phyloP scores from a whole-genome alignment of 2,113 vertebrate species.

The Oncorhynchus mykiss region DNA sequence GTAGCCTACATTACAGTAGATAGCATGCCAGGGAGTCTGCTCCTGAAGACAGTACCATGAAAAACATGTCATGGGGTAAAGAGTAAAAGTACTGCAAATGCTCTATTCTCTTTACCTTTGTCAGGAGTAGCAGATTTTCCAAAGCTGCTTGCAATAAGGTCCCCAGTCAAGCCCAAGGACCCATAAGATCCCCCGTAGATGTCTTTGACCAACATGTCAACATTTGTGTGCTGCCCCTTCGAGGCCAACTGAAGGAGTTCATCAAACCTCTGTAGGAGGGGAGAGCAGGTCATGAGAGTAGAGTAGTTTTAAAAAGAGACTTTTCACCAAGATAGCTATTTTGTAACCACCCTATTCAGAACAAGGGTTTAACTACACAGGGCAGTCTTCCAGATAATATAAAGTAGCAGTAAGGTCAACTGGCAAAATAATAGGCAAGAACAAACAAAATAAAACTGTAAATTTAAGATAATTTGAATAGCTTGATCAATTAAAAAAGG shows the following conservation, averaged over 20 bases:
- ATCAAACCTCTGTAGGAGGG: slow-evolving; percentile 85
- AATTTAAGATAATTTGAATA: not conserved
- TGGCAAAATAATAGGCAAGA: too few relatives aligned
- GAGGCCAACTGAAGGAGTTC: slow-evolving; percentile 92
- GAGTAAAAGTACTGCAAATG: not conserved
- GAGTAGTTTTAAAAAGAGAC: too few relatives aligned
- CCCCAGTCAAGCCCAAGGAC: slow-evolving; percentile 89
- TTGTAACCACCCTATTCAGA: too few relatives aligned
- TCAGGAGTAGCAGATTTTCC: slow-evolving; percentile 92
- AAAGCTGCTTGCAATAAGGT: slow-evolving; percentile 96
- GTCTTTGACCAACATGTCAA: slow-evolving; percentile 97
- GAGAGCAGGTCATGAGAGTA: too few relatives aligned
- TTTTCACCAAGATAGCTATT: too few relatives aligned
- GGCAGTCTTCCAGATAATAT: too few relatives aligned
- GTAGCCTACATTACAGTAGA: not conserved
- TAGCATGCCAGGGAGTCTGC: not conserved
- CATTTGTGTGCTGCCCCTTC: slow-evolving; percentile 89
- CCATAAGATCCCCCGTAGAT: slow-evolving; percentile 94
- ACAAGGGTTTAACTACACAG: too few relatives aligned
- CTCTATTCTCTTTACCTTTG: slow-evolving; percentile 77
- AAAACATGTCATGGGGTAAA: not conserved
- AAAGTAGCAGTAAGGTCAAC: too few relatives aligned
- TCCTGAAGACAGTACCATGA: not conserved
- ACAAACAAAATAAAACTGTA: too few relatives aligned
- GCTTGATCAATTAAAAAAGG: too few relatives aligned